phyloP scores from a whole-genome alignment of 2,797 vertebrate species.

The Ctenochaetus hawaiiensis region DNA sequence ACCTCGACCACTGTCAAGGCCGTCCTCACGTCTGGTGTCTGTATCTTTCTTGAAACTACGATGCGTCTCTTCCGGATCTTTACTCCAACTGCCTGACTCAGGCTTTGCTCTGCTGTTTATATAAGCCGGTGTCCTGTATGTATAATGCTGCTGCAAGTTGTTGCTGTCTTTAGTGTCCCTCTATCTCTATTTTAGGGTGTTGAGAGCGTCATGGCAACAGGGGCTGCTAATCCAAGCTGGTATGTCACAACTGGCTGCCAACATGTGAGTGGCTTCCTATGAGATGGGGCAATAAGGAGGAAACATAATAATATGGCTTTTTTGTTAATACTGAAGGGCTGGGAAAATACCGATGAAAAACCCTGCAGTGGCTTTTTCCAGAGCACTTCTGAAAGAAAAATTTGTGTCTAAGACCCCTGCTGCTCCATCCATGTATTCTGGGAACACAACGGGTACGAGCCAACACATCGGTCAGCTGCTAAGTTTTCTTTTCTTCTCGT shows the following conservation, averaged over 20 bases:
- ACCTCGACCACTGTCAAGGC: conserved; percentile 19
- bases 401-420: no score
- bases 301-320: background rate
- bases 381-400: no score
- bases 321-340: background rate
- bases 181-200: conserved; percentile 81
- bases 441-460: no score
- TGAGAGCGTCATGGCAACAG: conserved; percentile 57
- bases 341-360: background rate
- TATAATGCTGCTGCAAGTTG: conserved; percentile 69
- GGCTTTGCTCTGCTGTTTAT: conserved; percentile 56
- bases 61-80: conserved; percentile 24
- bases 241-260: conserved; percentile 70
- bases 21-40: conserved; percentile 19
- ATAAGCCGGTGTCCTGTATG: conserved; percentile 25
- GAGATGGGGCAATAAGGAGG: conserved; percentile 12
- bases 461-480: no score
- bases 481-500: no score
- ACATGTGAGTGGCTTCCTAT: conserved; percentile 19
- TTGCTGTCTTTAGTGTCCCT: conserved; percentile 72
- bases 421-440: no score
- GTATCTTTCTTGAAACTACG: conserved; percentile 14
- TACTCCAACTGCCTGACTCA: conserved; percentile 36
- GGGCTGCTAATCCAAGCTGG: conserved; percentile 62
- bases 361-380: no score